Evolutionary conservation across 2,113 vertebrate genomes (phyloP), one percentile per base, ranked within the genome.

Genomic region (Brachypteracias leptosomus): DNA sequence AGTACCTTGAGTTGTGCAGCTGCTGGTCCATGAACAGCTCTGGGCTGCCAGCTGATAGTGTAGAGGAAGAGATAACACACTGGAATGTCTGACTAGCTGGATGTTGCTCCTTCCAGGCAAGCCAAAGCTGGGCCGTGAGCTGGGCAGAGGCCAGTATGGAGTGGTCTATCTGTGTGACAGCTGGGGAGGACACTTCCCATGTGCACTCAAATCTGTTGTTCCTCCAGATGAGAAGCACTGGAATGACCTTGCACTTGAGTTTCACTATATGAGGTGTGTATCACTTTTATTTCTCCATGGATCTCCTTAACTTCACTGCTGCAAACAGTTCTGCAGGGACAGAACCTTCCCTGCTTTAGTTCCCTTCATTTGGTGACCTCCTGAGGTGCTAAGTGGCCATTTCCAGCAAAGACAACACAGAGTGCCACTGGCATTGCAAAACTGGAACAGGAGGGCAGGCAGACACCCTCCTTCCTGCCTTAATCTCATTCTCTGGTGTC

Each of bases 151-250:
- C 54, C 99, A 99, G 94, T 99, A 99, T 2, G 99, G 99, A 11
- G 99, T 99, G 36, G 99, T 99, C 38, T 99, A 99, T 93, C 89
- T 99, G 86, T 99, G 99, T 94, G 99, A 99, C 96, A 99, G 76
- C 71, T 99, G 99, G 99, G 99, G 99, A 4, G 99, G 99, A 1
- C 98, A 98, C 84, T 99, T 98, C 96, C 99, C 99, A 9, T 99
- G 99, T 82, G 99, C 99, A 6, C 97, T 99, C 25, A 99, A 99
- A 94, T 99, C 99, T 4, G 99, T 99, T 36, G 98, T 99, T 3
- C 99, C 99, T 17, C 99, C 99, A 5, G 99, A 99, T n/a, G 99
- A 99, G 94, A 99, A 99, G 97, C 99, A 99, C 97, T 99, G 99
- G 99, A 99, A 99, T 29, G 99, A 99, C 95, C 98, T 99, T 78